Base-by-base conservation (phyloP, 92 coral and sea anemone species). In the Scolanthus callimorphus region DNA sequence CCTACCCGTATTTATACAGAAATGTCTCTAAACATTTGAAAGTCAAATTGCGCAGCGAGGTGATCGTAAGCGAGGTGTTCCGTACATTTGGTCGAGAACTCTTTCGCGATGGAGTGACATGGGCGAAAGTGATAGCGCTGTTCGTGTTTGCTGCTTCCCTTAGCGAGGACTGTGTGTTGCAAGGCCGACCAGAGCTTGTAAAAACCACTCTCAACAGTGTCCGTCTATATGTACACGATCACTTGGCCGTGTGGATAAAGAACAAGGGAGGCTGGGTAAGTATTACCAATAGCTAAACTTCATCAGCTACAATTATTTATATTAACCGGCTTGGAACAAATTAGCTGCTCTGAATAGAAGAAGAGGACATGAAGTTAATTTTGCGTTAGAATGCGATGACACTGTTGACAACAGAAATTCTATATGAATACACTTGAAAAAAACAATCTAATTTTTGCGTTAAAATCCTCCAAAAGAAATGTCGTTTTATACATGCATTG, bases 241-340 rank as follows among this genome's bases (percentile, higher is more conserved):
- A 91, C 60, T 60, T 91, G 54, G 91, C 88, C 3, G 96, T 80
- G 15, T 91, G 97, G 97, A 91, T 91, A 4, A 67, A 70, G 39
- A 74, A 85, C 25, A 88, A 83, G 49, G 90, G 87, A 2, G 97
- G 97, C n/a, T 91, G 97, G 97, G 97, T 91, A 73, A 63, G 97
- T n/a, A n/a, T n/a, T n/a, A n/a, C n/a, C n/a, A n/a, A n/a, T n/a
- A n/a, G n/a, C n/a, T n/a, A n/a, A n/a, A n/a, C n/a, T n/a, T n/a
- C n/a, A n/a, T n/a, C n/a, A n/a, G n/a, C n/a, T n/a, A n/a, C n/a
- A n/a, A n/a, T n/a, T n/a, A n/a, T n/a, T n/a, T n/a, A n/a, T n/a
- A n/a, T n/a, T n/a, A n/a, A n/a, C n/a, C n/a, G n/a, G n/a, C n/a
- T n/a, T n/a, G n/a, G n/a, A n/a, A n/a, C n/a, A n/a, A n/a, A n/a